Evolutionary conservation across 2,113 vertebrate species (phyloP), one percentile per base, ranked within the genome.

Genomic region (Promerops cafer): DNA sequence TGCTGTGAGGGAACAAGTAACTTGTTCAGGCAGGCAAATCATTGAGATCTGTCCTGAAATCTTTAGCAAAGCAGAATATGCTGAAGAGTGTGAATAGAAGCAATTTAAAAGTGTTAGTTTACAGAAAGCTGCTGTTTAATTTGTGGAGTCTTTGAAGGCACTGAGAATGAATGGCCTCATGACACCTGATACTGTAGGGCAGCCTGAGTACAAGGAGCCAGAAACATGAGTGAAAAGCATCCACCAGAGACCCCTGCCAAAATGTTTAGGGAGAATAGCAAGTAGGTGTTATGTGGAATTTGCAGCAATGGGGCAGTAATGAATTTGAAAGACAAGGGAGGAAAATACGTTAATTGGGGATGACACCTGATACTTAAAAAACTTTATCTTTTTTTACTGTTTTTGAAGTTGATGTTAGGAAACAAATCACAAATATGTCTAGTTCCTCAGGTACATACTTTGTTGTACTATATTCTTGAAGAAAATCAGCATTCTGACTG

Each of bases 71-170:
- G 16, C 18, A 79, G 77, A 90, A 92, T 59, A 85, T 81, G 21
- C 17, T 83, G 63, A 39, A 31, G 87, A 92, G 84, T 94, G 83
- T 88, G 90, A 94, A 83, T 4, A 83, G 47, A 96, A 95, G 68
- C 71, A 95, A 97, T 96, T 92, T 87, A 13, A 60, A 97, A 81
- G 94, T 92, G 89, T 85, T 91, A 70, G 71, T 61, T 85, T 95
- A 80, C 45, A 77, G 82, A 91, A 89, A 74, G n/a, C 13, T 87
- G 22, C 39, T 82, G 40, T 63, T 96, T 87, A 85, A 87, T 90
- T 91, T 76, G 70, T 57, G 39, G 23, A 89, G 83, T 16, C 66
- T 94, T 89, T 74, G 89, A 76, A 93, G 75, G 30, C 1, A 3
- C 5, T 74, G 69, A 77, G 42, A 90, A 90, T 69, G 37, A 93